These are phyloP conservation scores for Pelvicachromis taeniatus DNA, from an alignment of 2,113 vertebrate species.

Conservation along the genomic window DNA sequence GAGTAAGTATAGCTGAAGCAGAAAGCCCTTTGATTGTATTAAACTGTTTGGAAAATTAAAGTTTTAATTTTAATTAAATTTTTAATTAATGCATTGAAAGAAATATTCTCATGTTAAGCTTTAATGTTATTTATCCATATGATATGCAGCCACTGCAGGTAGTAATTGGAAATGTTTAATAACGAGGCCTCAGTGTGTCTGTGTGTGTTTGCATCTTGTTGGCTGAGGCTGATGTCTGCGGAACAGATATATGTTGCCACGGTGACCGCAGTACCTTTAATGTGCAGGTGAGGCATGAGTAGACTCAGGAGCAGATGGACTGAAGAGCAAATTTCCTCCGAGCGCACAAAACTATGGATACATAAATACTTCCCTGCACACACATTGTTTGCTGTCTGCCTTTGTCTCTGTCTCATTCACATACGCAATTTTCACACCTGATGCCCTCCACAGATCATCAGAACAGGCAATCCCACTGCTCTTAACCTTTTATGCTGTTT, in stretches of 20 bases:
- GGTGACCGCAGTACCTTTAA: slow-evolving; percentile 9
- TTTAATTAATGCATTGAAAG: background rate
- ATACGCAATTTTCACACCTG: slow-evolving; percentile 1
- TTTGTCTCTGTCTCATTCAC: slow-evolving; percentile 1
- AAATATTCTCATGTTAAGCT: background rate
- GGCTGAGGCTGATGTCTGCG: background rate
- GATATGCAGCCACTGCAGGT: background rate
- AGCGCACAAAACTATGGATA: background rate
- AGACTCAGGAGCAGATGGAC: slow-evolving; percentile 45
- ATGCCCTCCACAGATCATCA: slow-evolving; percentile 29
- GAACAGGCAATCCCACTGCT: slow-evolving; percentile 6
- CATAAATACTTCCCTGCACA: background rate
- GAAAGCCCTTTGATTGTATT: background rate
- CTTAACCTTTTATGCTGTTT: slow-evolving; percentile 29
- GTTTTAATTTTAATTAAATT: background rate
- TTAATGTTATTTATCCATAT: background rate
- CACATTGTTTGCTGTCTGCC: background rate
- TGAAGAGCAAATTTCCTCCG: slow-evolving; percentile 8
- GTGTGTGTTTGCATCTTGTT: background rate
- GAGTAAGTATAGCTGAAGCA: background rate
- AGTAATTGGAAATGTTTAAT: background rate
- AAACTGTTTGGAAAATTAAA: background rate
- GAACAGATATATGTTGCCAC: slow-evolving; percentile 9
- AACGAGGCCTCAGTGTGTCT: background rate
- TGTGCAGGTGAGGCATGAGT: slow-evolving; percentile 17